Evolutionary conservation across 1,140 invertebrate species (phyloP), one percentile per base, ranked within the genome.

Genomic region (Epicauta chinensis): DNA sequence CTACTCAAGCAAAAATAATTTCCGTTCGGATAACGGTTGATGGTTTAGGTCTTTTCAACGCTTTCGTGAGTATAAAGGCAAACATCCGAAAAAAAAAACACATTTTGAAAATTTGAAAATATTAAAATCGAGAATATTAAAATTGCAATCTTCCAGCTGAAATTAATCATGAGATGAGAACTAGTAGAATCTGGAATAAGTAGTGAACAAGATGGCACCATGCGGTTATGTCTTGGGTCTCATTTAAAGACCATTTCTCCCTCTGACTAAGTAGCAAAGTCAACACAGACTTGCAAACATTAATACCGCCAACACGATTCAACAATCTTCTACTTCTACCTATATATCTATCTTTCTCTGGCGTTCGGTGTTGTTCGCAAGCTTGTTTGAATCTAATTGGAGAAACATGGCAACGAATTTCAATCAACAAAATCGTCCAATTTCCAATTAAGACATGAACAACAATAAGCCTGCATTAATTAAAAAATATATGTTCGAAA

Each of bases 361-460:
- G 35, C 37, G 36, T 15, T 37, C 38, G 37, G 35, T 47, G 36
- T 15, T 23, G 9, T n/a, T 10, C 41, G n/a, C 16, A 12, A 43
- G 17, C 14, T 34, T 15, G 3, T 29, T 37, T 16, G 34, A 13
- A 46, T 35, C 23, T 15, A 46, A 46, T 46, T 46, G 35, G 35
- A 36, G 17, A 37, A 16, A 17, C 11, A 40, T 17, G 15, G 37
- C 17, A 15, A 11, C 23, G 53, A 35, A 60, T 16, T 52, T 38
- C 32, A 12, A 45, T 55, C 55, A 39, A 23, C 41, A 51, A 53
- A 51, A 48, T 35, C 41, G 53, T 58, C 58, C 61, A 58, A 58
- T 58, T 31, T 29, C 38, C 58, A 55, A 62, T 62, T 62, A 60
- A 58, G 60, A 60, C n/a, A n/a, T n/a, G n/a, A n/a, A n/a, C n/a